These are phyloP conservation scores for Cyclura pinguis DNA, from an alignment of 2,797 vertebrate species.

Conservation along the genomic window DNA sequence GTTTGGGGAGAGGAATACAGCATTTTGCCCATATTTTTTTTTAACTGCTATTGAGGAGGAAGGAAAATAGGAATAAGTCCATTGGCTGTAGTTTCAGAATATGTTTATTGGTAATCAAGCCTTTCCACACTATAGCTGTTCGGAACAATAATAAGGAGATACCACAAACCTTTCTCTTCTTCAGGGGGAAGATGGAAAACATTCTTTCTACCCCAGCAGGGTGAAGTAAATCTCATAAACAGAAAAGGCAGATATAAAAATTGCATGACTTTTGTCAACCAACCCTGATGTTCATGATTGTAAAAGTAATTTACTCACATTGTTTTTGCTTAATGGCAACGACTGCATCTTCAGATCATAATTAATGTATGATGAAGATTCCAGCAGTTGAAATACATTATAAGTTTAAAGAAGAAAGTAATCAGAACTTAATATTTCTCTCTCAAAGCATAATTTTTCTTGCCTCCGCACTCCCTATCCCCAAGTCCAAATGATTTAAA, in stretches of 20 bases:
- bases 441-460: neutral
- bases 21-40: neutral
- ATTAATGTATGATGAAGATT: slow-evolving; percentile 72
- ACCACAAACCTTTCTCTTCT: slow-evolving; percentile 52
- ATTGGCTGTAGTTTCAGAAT: neutral
- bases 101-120: slow-evolving; percentile 24
- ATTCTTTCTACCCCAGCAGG: slow-evolving; percentile 56
- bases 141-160: slow-evolving; percentile 19
- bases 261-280: slow-evolving; percentile 62
- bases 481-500: slow-evolving; percentile 9
- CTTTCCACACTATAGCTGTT: neutral
- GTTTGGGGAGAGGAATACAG: no score
- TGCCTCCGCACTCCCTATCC: no score
- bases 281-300: slow-evolving; percentile 52
- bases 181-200: slow-evolving; percentile 56
- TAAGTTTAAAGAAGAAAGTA: slow-evolving; percentile 63
- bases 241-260: slow-evolving; percentile 63
- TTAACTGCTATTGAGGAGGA: neutral
- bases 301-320: slow-evolving; percentile 68
- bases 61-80: neutral
- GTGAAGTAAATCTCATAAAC: slow-evolving; percentile 55
- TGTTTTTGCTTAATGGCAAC: slow-evolving; percentile 72
- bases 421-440: slow-evolving; percentile 38
- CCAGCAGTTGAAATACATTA: slow-evolving; percentile 67
- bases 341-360: slow-evolving; percentile 70